These are phyloP conservation scores for Lottia gigantea DNA, from an alignment of 2,888 invertebrate genomes.

Conservation along the genomic window DNA sequence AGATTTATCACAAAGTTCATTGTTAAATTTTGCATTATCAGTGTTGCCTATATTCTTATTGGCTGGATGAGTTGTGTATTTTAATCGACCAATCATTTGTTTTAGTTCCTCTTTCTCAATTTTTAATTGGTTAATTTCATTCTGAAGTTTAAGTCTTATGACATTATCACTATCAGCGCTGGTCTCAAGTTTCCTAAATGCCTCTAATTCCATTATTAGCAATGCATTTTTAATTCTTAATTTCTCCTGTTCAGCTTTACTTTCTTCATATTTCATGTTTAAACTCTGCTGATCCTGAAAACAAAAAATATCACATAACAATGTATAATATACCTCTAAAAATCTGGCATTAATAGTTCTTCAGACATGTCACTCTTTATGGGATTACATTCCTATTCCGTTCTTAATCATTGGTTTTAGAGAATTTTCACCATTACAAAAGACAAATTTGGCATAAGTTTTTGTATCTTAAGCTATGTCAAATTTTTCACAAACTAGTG, in stretches of 20 bases:
- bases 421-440: too few species aligned
- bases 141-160: neutral
- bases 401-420: too few species aligned
- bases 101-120: slow-evolving; percentile 17
- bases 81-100: slow-evolving; percentile 11
- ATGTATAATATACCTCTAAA: too few species aligned
- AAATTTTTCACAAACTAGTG: too few species aligned
- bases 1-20: slow-evolving; percentile 6
- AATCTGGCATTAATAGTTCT: too few species aligned
- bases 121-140: slow-evolving; percentile 18
- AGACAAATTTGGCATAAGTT: too few species aligned
- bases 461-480: too few species aligned
- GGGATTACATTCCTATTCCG: too few species aligned
- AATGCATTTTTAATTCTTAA: neutral
- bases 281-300: too few species aligned
- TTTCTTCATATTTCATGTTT: neutral
- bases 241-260: neutral
- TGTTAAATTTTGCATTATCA: neutral
- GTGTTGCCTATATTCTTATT: neutral
- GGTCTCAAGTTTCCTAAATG: neutral
- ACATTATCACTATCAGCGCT: neutral
- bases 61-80: neutral
- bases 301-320: too few species aligned
- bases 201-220: neutral
- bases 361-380: too few species aligned